Evolutionary conservation across 2,113 vertebrate genomes (phyloP).

Genomic region (Dasypus novemcinctus): DNA sequence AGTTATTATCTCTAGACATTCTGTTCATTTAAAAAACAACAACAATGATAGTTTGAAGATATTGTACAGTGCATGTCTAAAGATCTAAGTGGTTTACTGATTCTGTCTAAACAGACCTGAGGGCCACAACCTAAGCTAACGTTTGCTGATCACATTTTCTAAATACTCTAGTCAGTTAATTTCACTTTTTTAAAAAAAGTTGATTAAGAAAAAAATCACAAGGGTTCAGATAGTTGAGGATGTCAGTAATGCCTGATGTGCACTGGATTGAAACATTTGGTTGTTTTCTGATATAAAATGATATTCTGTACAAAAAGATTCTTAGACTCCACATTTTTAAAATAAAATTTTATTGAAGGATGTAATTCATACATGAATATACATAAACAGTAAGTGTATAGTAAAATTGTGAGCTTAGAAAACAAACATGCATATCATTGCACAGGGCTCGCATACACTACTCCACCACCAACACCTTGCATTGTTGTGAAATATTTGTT

Average conservation of each 20-base stretch:
- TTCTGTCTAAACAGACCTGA: conserved; percentile 88
- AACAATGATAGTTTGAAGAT: conserved; percentile 81
- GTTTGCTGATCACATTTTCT: conserved; percentile 78
- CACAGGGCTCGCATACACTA: no score
- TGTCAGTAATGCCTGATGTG: conserved; percentile 87
- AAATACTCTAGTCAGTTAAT: conserved; percentile 82
- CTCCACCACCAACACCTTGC: no score
- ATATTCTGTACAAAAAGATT: conserved; percentile 64
- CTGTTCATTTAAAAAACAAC: conserved; percentile 59
- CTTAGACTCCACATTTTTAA: no score
- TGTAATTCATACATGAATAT: no score
- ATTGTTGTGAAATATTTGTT: no score
- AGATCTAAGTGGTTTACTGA: conserved; percentile 85
- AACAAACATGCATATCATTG: no score
- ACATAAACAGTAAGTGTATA: no score
- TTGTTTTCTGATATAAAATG: conserved; percentile 68
- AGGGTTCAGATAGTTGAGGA: conserved; percentile 92
- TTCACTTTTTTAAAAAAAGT: conserved; percentile 87
- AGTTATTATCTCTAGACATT: conserved; percentile 69
- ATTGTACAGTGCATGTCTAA: conserved; percentile 90
- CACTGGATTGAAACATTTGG: conserved; percentile 79
- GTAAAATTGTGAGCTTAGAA: no score
- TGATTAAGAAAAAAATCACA: conserved; percentile 86
- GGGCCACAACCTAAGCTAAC: conserved; percentile 85
- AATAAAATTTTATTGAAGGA: no score